phyloP scores from a whole-genome alignment of 2,113 vertebrate species.

The Lasiurus borealis region DNA sequence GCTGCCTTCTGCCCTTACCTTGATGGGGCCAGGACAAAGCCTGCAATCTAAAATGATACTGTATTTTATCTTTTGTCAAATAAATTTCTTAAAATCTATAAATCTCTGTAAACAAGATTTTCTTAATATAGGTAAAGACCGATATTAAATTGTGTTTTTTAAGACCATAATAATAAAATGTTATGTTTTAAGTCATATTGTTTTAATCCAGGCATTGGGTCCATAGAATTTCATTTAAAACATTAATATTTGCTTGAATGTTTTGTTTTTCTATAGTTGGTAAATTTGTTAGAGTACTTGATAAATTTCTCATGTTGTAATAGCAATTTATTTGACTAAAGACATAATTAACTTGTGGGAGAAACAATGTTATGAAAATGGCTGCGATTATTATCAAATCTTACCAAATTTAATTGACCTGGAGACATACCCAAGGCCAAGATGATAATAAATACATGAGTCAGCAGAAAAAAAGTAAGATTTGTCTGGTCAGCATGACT shows the following conservation, averaged over 20 bases:
- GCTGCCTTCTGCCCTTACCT: too few species aligned
- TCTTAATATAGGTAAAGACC: neutral
- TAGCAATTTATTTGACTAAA: neutral
- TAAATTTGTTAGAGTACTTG: neutral
- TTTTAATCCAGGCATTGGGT: neutral
- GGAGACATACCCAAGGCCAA: neutral
- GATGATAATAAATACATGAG: neutral
- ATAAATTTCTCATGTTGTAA: neutral
- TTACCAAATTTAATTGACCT: neutral
- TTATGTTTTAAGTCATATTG: neutral
- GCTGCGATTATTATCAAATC: neutral
- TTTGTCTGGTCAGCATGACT: neutral
- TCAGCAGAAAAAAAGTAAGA: neutral
- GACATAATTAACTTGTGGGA: neutral
- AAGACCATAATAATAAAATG: neutral
- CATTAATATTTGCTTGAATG: neutral
- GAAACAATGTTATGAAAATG: conserved; percentile 8
- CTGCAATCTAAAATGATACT: neutral
- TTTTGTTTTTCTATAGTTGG: conserved; percentile 5
- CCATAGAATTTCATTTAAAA: neutral
- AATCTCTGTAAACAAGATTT: neutral
- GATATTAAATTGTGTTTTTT: neutral
- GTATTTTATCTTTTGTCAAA: too few species aligned
- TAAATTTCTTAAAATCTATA: neutral
- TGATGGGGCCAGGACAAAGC: too few species aligned